Evolutionary conservation across 2,888 invertebrate species (phyloP), one percentile per base, ranked within the genome.

Genomic region (Oligia strigilis): DNA sequence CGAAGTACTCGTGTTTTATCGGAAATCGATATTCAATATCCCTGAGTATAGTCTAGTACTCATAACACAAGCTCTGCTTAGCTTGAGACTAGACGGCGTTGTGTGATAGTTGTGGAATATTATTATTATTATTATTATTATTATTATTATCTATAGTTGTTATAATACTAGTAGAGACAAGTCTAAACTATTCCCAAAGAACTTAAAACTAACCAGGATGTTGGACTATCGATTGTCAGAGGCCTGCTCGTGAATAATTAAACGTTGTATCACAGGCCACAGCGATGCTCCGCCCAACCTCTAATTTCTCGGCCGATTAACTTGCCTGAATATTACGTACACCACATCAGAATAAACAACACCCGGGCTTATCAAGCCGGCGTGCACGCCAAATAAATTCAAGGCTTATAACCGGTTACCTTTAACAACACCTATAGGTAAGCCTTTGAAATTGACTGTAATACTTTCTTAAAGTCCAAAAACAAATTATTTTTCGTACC

Each of bases 221-320:
- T 67, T 65, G 46, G n/a, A 58, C 13, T 72, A 90, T 90, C 85
- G 90, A 90, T 89, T 80, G 71, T 67, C 23, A 76, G 78, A 80
- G 75, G 77, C 71, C 80, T 85, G 60, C 64, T 78, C 73, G 69
- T 90, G 86, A 91, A 90, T 90, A 89, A 89, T 90, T 90, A 86
- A 90, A 84, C 87, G 77, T 73, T 81, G 84, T 88, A 86, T 85
- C 87, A 76, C 76, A 72, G 82, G 78, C 79, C 75, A 78, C 83
- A 82, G 77, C 82, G 81, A 75, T 83, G 66, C 72, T 84, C 70
- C 46, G 73, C 75, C 80, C 76, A 80, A 87, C 88, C 88, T 87
- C 84, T 88, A 88, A 89, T 91, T 89, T 91, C 84, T 86, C 90
- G 86, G 81, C 79, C 84, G 89, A 90, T 90, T 89, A 89, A 88